These are phyloP conservation scores for Acanthococcus lagerstroemiae DNA, from an alignment of 2,888 invertebrate genomes.

Conservation along the genomic window DNA sequence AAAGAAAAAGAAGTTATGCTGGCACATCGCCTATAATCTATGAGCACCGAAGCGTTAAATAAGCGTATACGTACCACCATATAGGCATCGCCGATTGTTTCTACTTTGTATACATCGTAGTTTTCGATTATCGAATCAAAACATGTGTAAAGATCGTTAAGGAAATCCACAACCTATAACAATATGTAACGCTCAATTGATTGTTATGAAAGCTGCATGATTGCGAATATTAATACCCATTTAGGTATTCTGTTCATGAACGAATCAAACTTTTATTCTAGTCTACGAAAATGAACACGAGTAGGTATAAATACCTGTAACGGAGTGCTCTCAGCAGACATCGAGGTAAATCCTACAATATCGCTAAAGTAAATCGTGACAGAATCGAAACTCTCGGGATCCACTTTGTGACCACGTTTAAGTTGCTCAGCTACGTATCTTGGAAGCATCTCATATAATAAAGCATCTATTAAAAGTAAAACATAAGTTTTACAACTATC, in stretches of 20 bases:
- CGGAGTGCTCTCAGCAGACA: conserved; percentile 86
- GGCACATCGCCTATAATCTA: no score
- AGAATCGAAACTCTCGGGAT: conserved; percentile 81
- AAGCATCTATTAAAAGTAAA: conserved; percentile 53
- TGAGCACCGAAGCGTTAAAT: no score
- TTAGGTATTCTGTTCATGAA: neutral
- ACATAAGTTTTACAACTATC: neutral
- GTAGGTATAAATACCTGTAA: conserved; percentile 61
- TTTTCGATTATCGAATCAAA: conserved; percentile 89
- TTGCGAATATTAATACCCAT: neutral
- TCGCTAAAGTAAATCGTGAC: conserved; percentile 93
- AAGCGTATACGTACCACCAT: conserved; percentile 81
- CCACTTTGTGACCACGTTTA: conserved; percentile 77
- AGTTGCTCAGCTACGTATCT: conserved; percentile 84
- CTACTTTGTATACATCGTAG: conserved; percentile 79
- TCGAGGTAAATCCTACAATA: conserved; percentile 84
- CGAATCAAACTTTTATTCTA: neutral
- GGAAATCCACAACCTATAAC: conserved; percentile 77
- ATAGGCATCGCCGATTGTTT: conserved; percentile 72
- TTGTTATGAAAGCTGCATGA: neutral
- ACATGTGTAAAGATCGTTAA: conserved; percentile 88
- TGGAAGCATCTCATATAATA: conserved; percentile 80
- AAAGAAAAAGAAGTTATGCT: no score
- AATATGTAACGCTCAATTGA: neutral
- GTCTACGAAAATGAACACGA: no score